Percentiles rank a stretch among this genome's conserved stretches.
phyloP scores from a whole-genome alignment of 2,888 invertebrate genomes.

The Ophonus ardosiacus region DNA sequence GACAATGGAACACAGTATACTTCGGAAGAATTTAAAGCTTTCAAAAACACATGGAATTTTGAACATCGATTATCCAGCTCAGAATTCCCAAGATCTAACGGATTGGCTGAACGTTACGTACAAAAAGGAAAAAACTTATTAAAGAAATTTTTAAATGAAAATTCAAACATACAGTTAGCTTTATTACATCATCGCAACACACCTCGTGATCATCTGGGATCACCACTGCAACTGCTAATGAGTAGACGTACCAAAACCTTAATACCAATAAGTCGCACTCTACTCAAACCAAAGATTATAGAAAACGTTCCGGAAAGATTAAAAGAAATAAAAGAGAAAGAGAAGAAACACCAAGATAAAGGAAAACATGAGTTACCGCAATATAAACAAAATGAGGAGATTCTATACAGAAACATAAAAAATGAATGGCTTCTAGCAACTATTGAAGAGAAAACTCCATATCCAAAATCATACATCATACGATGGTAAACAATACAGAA shows the following conservation, averaged over 20 bases:
- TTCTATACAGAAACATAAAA: no score
- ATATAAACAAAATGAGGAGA: no score
- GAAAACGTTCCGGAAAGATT: constrained; percentile 7
- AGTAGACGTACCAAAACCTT: constrained; percentile 49
- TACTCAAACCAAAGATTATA: neutral
- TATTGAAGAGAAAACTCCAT: no score
- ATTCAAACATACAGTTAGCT: constrained; percentile 36
- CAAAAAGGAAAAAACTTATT: constrained; percentile 56
- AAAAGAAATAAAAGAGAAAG: neutral
- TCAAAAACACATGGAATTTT: constrained; percentile 57
- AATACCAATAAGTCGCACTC: constrained; percentile 1
- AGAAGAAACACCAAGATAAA: neutral
- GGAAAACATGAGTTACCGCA: no score
- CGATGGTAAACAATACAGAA: no score
- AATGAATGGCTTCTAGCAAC: no score
- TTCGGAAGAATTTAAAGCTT: constrained; percentile 62
- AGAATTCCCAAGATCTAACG: constrained; percentile 64
- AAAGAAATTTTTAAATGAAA: constrained; percentile 49
- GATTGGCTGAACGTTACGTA: constrained; percentile 64
- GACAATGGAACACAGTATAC: constrained; percentile 65
- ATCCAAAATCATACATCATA: no score
- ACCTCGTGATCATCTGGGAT: constrained; percentile 47
- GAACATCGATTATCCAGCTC: constrained; percentile 60
- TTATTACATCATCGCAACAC: constrained; percentile 56
- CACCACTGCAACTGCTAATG: constrained; percentile 48